These are phyloP conservation scores for Palythoa heliodiscus DNA, from an alignment of 92 coral and sea anemone species.

Conservation along the genomic window DNA sequence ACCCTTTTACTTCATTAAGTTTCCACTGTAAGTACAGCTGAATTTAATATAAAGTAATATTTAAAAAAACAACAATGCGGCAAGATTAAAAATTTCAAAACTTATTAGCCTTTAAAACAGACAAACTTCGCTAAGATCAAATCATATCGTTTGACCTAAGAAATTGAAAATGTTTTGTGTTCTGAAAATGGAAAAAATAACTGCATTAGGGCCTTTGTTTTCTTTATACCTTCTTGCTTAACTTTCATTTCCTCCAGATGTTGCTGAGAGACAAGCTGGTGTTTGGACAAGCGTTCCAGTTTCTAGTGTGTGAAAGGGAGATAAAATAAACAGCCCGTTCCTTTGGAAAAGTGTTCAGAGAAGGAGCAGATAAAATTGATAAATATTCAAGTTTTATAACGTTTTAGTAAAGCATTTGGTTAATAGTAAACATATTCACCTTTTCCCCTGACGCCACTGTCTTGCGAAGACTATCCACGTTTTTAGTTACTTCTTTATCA, in stretches of 20 bases:
- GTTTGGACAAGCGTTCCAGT: constrained; percentile 14
- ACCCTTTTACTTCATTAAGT: too few species aligned
- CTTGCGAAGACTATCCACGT: constrained; percentile 18
- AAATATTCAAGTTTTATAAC: not conserved
- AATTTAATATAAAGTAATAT: too few species aligned
- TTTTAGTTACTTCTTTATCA: constrained; percentile 32
- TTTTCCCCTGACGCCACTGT: not conserved
- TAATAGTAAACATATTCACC: not conserved
- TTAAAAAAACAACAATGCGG: too few species aligned
- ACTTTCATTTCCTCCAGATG: constrained; percentile 20
- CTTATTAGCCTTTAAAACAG: too few species aligned
- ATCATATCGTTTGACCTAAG: too few species aligned
- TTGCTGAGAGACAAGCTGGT: not conserved
- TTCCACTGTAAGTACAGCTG: too few species aligned
- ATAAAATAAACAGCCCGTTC: not conserved
- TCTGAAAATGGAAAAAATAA: too few species aligned
- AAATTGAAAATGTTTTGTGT: too few species aligned
- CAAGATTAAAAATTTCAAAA: too few species aligned
- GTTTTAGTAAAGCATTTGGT: not conserved
- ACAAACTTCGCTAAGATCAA: too few species aligned
- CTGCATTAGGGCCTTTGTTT: not conserved
- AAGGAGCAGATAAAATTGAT: not conserved
- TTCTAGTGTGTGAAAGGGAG: constrained; percentile 3
- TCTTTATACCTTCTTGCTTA: constrained; percentile 18
- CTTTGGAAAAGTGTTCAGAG: not conserved